phyloP scores from a whole-genome alignment of 2,797 vertebrate species.

The Bovichtus diacanthus region DNA sequence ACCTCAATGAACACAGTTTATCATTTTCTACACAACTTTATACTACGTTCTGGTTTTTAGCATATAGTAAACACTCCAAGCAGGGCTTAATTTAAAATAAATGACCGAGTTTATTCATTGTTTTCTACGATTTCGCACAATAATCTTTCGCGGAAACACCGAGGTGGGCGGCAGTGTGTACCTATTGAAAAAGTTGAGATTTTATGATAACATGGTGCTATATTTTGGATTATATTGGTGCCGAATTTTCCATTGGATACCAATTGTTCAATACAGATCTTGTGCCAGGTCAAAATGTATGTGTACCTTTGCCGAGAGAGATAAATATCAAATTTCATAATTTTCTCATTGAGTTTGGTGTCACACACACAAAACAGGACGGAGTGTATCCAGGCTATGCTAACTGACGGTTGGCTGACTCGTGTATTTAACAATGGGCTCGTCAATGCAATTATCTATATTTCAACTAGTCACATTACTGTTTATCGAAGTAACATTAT shows the following conservation, averaged over 20 bases:
- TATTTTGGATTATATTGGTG: not conserved
- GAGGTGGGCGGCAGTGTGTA: conserved; percentile 31
- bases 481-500: not conserved
- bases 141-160: conserved; percentile 28
- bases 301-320: accelerated
- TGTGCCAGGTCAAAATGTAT: accelerated
- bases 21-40: not conserved
- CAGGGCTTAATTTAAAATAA: not conserved
- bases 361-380: conserved; percentile 1
- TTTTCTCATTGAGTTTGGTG: conserved; percentile 40
- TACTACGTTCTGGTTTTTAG: not conserved
- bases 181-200: conserved; percentile 46
- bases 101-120: not conserved
- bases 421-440: not conserved
- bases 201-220: not conserved
- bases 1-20: conserved; percentile 3
- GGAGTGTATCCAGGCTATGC: conserved; percentile 9
- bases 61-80: not conserved
- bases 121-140: not conserved
- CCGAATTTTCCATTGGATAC: conserved; percentile 18
- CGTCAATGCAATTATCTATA: not conserved
- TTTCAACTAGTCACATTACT: not conserved
- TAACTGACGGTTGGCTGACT: not conserved
- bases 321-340: not conserved
- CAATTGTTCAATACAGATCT: accelerated